Conservation (phyloP, 2,113 vertebrate species). For the Paradisaea rubra region DNA sequence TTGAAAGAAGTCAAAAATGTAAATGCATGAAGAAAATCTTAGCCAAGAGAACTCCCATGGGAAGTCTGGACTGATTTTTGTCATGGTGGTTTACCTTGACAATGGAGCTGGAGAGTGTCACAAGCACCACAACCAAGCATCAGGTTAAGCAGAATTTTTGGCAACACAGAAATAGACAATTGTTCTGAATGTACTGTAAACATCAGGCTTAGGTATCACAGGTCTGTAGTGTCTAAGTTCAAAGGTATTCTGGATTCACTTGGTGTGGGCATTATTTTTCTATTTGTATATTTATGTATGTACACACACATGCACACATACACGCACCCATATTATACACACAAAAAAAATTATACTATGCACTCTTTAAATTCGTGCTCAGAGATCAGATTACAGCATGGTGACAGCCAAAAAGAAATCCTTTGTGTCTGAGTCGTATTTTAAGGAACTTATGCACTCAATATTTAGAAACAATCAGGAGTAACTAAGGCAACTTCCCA, state of each 20-base stretch:
- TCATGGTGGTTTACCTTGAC: not conserved
- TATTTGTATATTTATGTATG: not conserved
- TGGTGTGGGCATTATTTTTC: not conserved
- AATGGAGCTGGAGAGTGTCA: not conserved
- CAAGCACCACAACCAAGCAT: not conserved
- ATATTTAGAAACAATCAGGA: not conserved
- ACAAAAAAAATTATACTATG: not conserved
- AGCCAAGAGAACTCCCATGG: not conserved
- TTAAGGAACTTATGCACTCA: not conserved
- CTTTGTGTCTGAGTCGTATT: not conserved
- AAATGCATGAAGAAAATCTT: not conserved
- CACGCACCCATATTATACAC: not conserved
- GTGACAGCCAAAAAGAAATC: not conserved
- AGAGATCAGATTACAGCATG: not conserved
- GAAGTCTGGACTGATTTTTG: not conserved
- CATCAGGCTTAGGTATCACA: not conserved
- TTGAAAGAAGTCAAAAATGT: not conserved
- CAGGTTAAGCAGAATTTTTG: not conserved
- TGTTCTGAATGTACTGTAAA: not conserved
- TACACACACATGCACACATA: not conserved
- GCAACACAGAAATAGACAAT: not conserved
- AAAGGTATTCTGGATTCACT: not conserved
- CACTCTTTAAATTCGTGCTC: not conserved
- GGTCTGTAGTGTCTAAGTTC: not conserved
- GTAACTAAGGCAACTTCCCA: not conserved